Conservation (phyloP, 1,140 invertebrate species). For the Drosophila trapezifrons region DNA sequence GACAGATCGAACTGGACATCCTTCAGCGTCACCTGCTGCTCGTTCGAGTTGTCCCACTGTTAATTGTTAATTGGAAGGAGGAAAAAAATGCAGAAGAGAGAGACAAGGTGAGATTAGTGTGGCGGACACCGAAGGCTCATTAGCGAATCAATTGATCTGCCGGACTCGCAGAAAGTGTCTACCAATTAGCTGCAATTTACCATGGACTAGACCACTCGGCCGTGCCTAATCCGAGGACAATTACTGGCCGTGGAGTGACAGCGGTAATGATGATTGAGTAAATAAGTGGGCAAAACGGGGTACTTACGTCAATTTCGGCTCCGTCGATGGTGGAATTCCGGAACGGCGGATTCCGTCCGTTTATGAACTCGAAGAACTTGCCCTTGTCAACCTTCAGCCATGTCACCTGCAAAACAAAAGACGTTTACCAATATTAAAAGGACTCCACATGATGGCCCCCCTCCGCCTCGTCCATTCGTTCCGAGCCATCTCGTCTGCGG, state of each 20-base stretch:
- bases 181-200: slow-evolving; percentile 37
- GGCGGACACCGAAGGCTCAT: slow-evolving; percentile 27
- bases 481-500: background rate
- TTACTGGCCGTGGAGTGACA: slow-evolving; percentile 26
- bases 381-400: slow-evolving; percentile 90
- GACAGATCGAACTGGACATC: slow-evolving; percentile 90
- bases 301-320: slow-evolving; percentile 90
- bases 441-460: slow-evolving; percentile 12
- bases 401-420: slow-evolving; percentile 85
- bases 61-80: background rate
- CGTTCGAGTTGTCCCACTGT: slow-evolving; percentile 89
- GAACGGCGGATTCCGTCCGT: slow-evolving; percentile 90
- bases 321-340: slow-evolving; percentile 87
- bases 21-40: slow-evolving; percentile 89
- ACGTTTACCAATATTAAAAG: slow-evolving; percentile 61
- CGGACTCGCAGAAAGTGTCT: slow-evolving; percentile 7
- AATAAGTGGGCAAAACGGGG: slow-evolving; percentile 17
- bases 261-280: slow-evolving; percentile 33
- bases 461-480: background rate
- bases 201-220: slow-evolving; percentile 6
- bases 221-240: slow-evolving; percentile 22
- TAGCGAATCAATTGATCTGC: slow-evolving; percentile 38
- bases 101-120: slow-evolving; percentile 10
- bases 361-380: slow-evolving; percentile 91
- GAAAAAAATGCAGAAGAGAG: background rate